phyloP scores from a whole-genome alignment of 2,888 invertebrate genomes.

The Aphodius sticticus region DNA sequence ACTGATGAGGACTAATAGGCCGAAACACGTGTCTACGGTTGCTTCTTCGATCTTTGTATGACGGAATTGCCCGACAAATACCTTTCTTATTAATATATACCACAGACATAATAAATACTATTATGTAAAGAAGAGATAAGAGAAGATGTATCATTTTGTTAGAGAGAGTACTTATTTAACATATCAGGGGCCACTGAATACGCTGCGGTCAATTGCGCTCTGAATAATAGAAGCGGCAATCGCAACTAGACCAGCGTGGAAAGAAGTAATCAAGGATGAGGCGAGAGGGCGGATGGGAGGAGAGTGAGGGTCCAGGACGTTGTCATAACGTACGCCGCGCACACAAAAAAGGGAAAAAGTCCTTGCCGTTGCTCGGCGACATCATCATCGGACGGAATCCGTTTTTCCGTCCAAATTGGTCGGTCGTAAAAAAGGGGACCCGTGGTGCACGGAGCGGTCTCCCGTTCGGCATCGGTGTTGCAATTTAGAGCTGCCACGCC shows the following conservation, averaged over 20 bases:
- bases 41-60: too few relatives aligned
- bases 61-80: too few relatives aligned
- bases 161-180: too few relatives aligned
- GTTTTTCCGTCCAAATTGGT: slow-evolving; percentile 58
- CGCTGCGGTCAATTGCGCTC: too few relatives aligned
- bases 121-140: too few relatives aligned
- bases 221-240: neutral
- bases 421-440: slow-evolving; percentile 58
- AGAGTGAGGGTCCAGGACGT: neutral
- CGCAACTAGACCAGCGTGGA: neutral
- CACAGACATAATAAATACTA: too few relatives aligned
- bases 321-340: neutral
- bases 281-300: neutral
- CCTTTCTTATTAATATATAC: too few relatives aligned
- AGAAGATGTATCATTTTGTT: too few relatives aligned
- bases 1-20: too few relatives aligned
- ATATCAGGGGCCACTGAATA: too few relatives aligned
- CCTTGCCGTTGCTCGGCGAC: neutral
- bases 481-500: slow-evolving; percentile 57
- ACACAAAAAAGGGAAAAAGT: neutral
- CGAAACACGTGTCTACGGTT: too few relatives aligned
- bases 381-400: slow-evolving; percentile 40
- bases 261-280: slow-evolving; percentile 4
- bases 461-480: slow-evolving; percentile 55
- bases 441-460: slow-evolving; percentile 41